A percentile compares a stretch with the other conserved stretches of the same genome.
These are phyloP conservation scores for Leptogaster cylindrica DNA, from an alignment of 2,888 invertebrate species.

Conservation along the genomic window DNA sequence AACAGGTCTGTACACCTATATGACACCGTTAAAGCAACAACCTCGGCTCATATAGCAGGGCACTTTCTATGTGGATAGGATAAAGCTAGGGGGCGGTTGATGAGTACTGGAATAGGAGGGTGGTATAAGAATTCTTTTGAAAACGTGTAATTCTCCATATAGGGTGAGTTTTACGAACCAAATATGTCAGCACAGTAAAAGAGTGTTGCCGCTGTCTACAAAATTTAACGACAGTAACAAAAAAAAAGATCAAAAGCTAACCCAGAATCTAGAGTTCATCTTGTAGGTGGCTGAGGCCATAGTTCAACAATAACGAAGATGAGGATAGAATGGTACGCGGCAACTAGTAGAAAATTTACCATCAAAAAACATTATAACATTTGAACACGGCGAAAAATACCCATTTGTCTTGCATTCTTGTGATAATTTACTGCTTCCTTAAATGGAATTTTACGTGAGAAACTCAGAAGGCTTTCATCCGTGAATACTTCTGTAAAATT, in stretches of 20 bases:
- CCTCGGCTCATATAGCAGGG: background rate
- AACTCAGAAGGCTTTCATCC: slow-evolving; percentile 19
- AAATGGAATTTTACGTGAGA: slow-evolving; percentile 12
- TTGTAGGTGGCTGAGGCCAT: background rate
- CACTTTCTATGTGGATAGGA: background rate
- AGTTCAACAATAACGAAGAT: background rate
- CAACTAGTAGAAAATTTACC: background rate
- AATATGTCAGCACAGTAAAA: slow-evolving; percentile 20
- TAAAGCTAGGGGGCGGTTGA: background rate
- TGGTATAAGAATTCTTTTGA: background rate
- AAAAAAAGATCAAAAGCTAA: background rate
- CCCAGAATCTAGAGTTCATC: background rate
- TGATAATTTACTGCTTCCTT: background rate
- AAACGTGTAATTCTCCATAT: slow-evolving; percentile 5
- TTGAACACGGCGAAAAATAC: background rate
- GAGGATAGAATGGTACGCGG: background rate
- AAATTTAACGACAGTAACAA: slow-evolving; percentile 31
- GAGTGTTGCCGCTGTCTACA: slow-evolving; percentile 24
- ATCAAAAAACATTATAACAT: background rate
- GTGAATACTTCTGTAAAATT: background rate
- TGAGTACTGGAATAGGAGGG: background rate
- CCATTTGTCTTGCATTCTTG: background rate
- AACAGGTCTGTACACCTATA: slow-evolving; percentile 28
- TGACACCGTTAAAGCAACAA: slow-evolving; percentile 40
- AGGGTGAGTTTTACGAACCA: background rate